phyloP scores from a whole-genome alignment of 2,797 vertebrate genomes.

The Typhlichthys subterraneus region DNA sequence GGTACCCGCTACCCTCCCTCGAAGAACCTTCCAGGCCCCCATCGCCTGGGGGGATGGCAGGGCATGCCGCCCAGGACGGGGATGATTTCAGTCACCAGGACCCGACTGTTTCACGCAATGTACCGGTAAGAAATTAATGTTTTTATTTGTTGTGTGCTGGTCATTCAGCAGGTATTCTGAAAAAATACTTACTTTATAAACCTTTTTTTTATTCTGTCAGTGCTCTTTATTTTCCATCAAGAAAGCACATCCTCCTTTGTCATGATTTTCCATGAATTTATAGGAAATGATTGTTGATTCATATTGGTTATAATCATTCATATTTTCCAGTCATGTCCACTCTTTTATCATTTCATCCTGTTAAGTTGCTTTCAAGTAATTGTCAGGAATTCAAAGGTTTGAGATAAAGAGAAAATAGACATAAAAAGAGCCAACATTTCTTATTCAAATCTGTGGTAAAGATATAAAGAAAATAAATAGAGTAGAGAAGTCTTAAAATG shows the following conservation, averaged over 20 bases:
- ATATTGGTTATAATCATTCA: background rate
- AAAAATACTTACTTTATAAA: too few species aligned
- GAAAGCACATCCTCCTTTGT: background rate
- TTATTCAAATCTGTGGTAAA: too few species aligned
- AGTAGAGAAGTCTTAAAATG: too few species aligned
- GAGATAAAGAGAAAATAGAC: constrained; percentile 1
- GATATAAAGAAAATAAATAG: too few species aligned
- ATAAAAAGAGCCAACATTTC: constrained; percentile 1
- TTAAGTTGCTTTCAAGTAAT: background rate
- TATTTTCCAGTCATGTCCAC: background rate
- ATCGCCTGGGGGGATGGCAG: constrained; percentile 56
- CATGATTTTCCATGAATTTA: constrained; percentile 18
- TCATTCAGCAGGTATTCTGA: too few species aligned
- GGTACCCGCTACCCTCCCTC: constrained; percentile 72
- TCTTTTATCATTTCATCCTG: background rate
- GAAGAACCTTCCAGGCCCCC: constrained; percentile 75
- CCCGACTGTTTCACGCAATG: constrained; percentile 60
- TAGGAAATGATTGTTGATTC: background rate
- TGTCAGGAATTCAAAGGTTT: constrained; percentile 5
- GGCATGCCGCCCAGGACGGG: constrained; percentile 58
- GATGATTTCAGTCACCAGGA: constrained; percentile 77
- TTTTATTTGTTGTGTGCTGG: background rate
- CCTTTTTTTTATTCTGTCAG: background rate
- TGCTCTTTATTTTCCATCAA: constrained; percentile 1
- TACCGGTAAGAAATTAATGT: constrained; percentile 67